Evolutionary conservation across 1,140 invertebrate genomes (phyloP), one percentile per base, ranked within the genome.

Genomic region (Dolichoris vasculosae): DNA sequence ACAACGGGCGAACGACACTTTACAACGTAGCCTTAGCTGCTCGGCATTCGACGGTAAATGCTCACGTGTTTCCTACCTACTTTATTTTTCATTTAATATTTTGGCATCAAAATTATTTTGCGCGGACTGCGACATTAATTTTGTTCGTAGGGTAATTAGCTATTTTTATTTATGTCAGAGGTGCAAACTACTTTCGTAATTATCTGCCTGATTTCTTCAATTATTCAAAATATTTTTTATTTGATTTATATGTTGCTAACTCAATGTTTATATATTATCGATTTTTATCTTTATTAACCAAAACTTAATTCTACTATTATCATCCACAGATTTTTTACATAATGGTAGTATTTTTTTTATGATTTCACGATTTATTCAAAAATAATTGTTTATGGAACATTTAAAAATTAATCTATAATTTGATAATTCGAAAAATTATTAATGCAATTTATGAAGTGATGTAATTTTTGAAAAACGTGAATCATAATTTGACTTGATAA

Each of bases 31-130:
- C 32, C 8, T 35, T 23, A 78, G 76, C 76, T 78, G 30, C 32
- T 59, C 51, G 0, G 32, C 38, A 78, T 26, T 78, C 51, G 76
- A 78, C 51, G 51, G 48, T 78, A 78, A 78, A 78, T 23, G 32
- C 51, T 51, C 46, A 35, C 30, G 51, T 55, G 32, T 20, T 30
- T 55, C 43, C 55, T 30, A 32, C 3, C 13, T 43, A 3, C 55
- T 55, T 51, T 77, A 32, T 35, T 77, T 48, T 32, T 32, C 48
- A 2, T 51, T 9, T 48, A 32, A 4, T 43, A 17, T 43, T 73
- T 43, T 73, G 69, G 69, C 69, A 73, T 43, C 38, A 3, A n/a
- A 43, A 11, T 26, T 43, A 73, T 43, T 40, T 73, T 43, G 2
- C 38, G 38, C 38, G 38, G 2, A 0, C 38, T 40, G 1, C 69